Base-by-base conservation (phyloP, 2,797 vertebrate genomes). In the Atherinosoma microstoma region DNA sequence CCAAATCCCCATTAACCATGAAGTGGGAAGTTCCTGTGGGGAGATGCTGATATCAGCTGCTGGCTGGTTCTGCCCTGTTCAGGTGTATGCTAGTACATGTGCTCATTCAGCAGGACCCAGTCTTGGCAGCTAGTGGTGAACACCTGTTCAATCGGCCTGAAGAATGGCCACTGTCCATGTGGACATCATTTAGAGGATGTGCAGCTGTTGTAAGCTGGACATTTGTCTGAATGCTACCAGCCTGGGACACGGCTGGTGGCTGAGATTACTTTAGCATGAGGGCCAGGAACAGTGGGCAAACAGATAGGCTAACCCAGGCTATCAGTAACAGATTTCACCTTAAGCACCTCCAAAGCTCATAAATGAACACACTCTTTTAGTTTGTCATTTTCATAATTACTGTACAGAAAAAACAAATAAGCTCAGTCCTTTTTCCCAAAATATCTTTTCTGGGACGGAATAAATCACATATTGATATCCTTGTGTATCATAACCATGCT, bases 391-490 rank as follows among this genome's bases (percentile, higher is more conserved):
- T 18, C 6, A 47, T 45, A 45, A 49, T 18, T 22, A 24, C 5
- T 32, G 2, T 29, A 42, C 16, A 58, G 42, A 32, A 58, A n/a
- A 18, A 66, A 49, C 2, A 2, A 47, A 64, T 24, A 30, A 53
- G 16, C 15, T 18, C 15, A 42, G 7, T 18, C 32, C n/a, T 13
- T 57, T 57, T 70, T 58, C 1, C 40, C 35, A 57, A 54, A 59
- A n/a, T 11, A 18, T 34, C 30, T 24, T 51, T 30, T 68, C 60
- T 35, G 24, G 20, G 9, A 53, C 2, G 51, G 1, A 57, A 24
- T 32, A 12, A 45, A 57, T 94, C 79, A 94, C 85, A 91, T 47
- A 4, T 85, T 75, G 34, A 82, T 80, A 29, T 93, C 88, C 80
- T 91, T 86, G 61, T 91, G 84, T 27, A 87, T 85, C 72, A 91